Evolutionary conservation across 2,888 invertebrate genomes (phyloP).

Genomic region (Adelphocoris suturalis): DNA sequence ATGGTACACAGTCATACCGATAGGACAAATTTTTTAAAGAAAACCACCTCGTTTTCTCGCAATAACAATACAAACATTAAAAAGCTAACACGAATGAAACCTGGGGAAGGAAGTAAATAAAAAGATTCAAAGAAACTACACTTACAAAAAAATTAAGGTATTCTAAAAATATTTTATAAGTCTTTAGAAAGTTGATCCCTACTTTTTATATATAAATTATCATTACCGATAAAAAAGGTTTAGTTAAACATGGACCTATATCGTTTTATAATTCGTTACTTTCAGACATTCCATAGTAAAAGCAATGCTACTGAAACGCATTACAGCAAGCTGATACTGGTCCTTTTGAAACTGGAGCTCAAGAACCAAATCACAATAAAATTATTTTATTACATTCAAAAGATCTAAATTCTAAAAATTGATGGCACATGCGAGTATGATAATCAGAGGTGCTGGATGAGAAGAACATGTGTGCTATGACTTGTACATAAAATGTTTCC

Average conservation of each 20-base stretch:
- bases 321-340: neutral
- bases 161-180: neutral
- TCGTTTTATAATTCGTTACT: neutral
- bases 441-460: too few relatives aligned
- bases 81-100: neutral
- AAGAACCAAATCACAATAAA: neutral
- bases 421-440: neutral
- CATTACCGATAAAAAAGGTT: neutral
- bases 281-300: neutral
- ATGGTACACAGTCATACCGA: neutral
- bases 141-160: neutral
- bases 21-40: neutral
- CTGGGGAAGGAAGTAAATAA: neutral
- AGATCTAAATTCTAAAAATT: neutral
- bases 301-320: neutral
- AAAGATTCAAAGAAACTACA: neutral
- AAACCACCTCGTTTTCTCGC: neutral
- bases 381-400: too few relatives aligned
- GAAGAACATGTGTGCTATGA: too few relatives aligned
- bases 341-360: neutral
- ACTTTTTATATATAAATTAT: neutral
- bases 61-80: neutral
- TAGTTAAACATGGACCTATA: neutral
- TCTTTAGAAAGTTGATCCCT: slow-evolving; percentile 8
- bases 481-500: too few relatives aligned